Evolutionary conservation across 2,797 vertebrate genomes (phyloP), one percentile per base, ranked within the genome.

Genomic region (Podarcis lilfordi): DNA sequence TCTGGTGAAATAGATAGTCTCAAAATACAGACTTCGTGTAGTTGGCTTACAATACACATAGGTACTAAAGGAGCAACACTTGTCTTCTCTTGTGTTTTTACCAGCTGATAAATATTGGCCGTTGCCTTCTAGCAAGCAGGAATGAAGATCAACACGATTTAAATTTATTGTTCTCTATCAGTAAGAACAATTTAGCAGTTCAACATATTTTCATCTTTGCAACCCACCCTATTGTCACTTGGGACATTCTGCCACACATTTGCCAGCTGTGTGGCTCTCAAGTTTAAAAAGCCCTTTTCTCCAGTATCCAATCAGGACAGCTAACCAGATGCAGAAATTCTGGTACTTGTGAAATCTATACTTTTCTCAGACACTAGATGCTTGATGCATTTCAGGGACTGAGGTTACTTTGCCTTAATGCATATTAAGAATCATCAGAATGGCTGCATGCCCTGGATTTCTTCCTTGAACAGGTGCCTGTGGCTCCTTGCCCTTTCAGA

Each of bases 1-100:
- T 80, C 13, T 1, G 50, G 50, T 55, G 50, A 55, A 55, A 55
- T 4, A 55, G 50, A 55, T 55, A 55, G 50, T 55, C 50, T 85
- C 82, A 89, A 86, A 91, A 89, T 77, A 88, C 40, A 81, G 3
- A 17, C 83, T 89, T 91, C 0, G 17, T 71, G n/a, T 40, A 86
- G 37, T 25, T 69, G 69, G 17, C 0, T 0, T 69, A 25, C 32
- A 76, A 74, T 15, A n/a, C 74, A 32, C 13, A 7, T 17, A 55
- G 5, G 27, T 40, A 27, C 25, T 89, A 76, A 81, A 78, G 69
- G 69, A 80, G 83, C 75, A 88, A 2, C 7, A 85, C 45, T 55
- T 76, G 8, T 0, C 1, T 61, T 76, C 9, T 85, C 80, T 79
- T 27, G n/a, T 87, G 80, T 83, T 66, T 85, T 86, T 19, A 84